A percentile compares a stretch with the other conserved stretches of the same genome.
These are phyloP conservation scores for Isichthys henryi DNA, from an alignment of 2,113 vertebrate genomes.

Conservation along the genomic window DNA sequence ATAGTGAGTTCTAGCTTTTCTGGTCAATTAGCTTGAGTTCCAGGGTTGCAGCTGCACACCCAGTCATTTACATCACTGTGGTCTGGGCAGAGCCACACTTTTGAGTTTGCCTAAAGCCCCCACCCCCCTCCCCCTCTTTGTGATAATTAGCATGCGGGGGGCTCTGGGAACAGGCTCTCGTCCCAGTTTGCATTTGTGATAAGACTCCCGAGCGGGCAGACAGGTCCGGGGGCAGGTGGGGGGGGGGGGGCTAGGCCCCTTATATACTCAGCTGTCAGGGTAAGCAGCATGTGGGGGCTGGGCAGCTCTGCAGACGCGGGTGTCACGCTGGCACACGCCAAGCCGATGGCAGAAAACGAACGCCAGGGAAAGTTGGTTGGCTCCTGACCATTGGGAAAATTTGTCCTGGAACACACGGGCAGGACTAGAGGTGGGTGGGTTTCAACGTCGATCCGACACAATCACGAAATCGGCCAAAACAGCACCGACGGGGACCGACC, in stretches of 20 bases:
- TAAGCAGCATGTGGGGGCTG: not conserved
- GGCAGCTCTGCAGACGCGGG: not conserved
- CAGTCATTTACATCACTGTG: constrained; percentile 3
- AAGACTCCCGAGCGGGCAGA: not conserved
- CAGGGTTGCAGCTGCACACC: not conserved
- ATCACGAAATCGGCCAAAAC: not conserved
- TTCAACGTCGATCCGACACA: not conserved
- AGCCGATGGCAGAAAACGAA: not conserved
- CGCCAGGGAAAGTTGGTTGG: not conserved
- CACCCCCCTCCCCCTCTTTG: not conserved
- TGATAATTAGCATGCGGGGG: constrained; percentile 8
- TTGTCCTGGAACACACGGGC: not conserved
- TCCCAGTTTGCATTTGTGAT: not conserved
- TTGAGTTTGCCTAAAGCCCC: not conserved
- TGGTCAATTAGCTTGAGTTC: not conserved
- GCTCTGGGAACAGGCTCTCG: not conserved
- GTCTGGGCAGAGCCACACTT: not conserved
- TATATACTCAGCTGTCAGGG: constrained; percentile 13
- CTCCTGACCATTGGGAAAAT: not conserved
- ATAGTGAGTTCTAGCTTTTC: not conserved
- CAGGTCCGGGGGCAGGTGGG: not conserved
- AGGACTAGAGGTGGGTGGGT: not conserved
- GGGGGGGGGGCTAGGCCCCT: not conserved
- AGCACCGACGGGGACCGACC: not conserved
- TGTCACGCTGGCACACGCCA: not conserved